phyloP scores from a whole-genome alignment of 2,888 invertebrate species.

The Mamestra brassicae region DNA sequence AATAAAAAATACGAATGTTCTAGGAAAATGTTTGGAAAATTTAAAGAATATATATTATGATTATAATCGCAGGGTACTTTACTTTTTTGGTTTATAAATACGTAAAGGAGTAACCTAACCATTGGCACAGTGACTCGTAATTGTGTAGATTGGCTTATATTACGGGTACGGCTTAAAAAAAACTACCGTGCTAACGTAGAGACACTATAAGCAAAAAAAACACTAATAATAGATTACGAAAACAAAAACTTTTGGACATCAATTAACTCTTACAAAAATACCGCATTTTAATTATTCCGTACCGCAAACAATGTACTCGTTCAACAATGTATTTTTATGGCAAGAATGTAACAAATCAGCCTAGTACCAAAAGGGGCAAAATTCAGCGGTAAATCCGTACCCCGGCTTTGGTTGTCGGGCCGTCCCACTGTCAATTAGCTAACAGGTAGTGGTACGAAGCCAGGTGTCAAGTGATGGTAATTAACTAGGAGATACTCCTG shows the following conservation, averaged over 20 bases:
- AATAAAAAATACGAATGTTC: conserved; percentile 21
- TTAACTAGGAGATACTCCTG: conserved; percentile 79
- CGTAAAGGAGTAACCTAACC: background rate
- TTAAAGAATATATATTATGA: too few relatives aligned
- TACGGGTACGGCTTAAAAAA: too few relatives aligned
- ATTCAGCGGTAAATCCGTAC: conserved; percentile 79
- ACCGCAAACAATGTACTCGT: conserved; percentile 22
- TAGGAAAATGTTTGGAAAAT: background rate
- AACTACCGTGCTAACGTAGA: too few relatives aligned
- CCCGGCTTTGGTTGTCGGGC: conserved; percentile 78
- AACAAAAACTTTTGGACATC: background rate
- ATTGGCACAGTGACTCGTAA: too few relatives aligned
- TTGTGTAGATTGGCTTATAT: too few relatives aligned
- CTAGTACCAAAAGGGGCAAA: conserved; percentile 63
- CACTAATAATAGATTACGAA: too few relatives aligned
- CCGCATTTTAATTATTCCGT: conserved; percentile 2
- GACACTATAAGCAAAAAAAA: too few relatives aligned
- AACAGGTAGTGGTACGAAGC: conserved; percentile 81
- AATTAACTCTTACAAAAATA: conserved; percentile 20
- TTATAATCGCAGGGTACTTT: background rate
- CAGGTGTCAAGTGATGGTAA: conserved; percentile 87
- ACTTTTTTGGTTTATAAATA: background rate
- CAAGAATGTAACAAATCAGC: conserved; percentile 58
- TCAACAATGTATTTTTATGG: conserved; percentile 51
- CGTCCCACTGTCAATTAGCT: conserved; percentile 86